Conservation (phyloP, 2,113 vertebrate species). For the Callochromis pleurospilus region DNA sequence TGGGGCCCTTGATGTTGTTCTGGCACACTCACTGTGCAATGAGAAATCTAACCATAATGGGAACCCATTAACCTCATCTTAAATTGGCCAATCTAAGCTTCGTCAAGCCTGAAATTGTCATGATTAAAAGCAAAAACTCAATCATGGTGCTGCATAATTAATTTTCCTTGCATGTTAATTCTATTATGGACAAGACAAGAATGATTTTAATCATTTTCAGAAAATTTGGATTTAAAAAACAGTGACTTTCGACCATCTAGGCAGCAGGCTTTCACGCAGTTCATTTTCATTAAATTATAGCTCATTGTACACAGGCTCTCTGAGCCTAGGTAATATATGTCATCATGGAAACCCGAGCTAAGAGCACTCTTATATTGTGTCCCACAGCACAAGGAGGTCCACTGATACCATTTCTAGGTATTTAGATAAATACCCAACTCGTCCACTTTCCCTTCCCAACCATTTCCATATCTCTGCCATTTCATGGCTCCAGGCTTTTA, state of each 20-base stretch:
- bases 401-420: neutral
- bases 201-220: constrained; percentile 45
- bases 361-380: neutral
- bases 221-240: constrained; percentile 29
- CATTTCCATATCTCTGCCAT: constrained; percentile 21
- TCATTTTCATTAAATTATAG: neutral
- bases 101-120: constrained; percentile 76
- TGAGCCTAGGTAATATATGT: neutral
- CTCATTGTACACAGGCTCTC: constrained; percentile 1
- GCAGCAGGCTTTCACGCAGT: neutral
- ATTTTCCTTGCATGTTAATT: constrained; percentile 68
- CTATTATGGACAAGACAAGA: constrained; percentile 51
- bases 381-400: neutral
- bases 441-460: neutral
- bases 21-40: constrained; percentile 14
- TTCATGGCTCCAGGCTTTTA: constrained; percentile 25
- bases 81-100: constrained; percentile 73
- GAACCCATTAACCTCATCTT: constrained; percentile 70
- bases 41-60: constrained; percentile 53
- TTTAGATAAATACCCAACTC: neutral
- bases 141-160: constrained; percentile 67
- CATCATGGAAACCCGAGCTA: neutral
- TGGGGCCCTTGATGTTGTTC: constrained; percentile 29
- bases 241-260: neutral
- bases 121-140: constrained; percentile 73